These are phyloP conservation scores for Dinomys branickii DNA, from an alignment of 2,113 vertebrate genomes.

Conservation along the genomic window DNA sequence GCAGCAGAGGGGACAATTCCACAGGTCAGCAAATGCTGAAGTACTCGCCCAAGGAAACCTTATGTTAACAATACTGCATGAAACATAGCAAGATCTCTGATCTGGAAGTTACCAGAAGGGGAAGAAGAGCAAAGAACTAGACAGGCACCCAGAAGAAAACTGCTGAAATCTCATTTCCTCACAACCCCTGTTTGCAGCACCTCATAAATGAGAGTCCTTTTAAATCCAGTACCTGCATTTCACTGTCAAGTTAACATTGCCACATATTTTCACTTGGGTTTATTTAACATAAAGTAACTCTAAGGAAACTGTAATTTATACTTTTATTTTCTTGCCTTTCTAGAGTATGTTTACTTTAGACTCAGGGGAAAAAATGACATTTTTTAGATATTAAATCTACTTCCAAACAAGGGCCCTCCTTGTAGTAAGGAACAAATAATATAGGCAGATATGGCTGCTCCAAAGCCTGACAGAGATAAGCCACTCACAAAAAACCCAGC, in stretches of 20 bases:
- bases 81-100: background rate
- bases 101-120: background rate
- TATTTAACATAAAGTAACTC: background rate
- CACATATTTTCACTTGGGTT: background rate
- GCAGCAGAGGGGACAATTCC: background rate
- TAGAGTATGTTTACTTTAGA: background rate
- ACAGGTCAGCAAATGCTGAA: background rate
- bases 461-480: background rate
- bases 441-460: background rate
- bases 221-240: background rate
- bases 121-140: background rate
- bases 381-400: conserved; percentile 6
- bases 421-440: background rate
- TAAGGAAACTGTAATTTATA: conserved; percentile 12
- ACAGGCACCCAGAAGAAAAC: conserved; percentile 18
- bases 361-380: conserved; percentile 24
- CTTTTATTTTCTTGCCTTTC: conserved; percentile 39
- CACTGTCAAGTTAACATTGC: background rate
- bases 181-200: background rate
- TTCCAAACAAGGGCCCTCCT: conserved; percentile 12
- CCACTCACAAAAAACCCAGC: conserved; percentile 35
- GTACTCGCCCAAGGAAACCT: background rate
- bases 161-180: background rate
- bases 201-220: background rate
- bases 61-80: background rate